Base-by-base conservation (phyloP, 2,113 vertebrate genomes). In the Jacana jacana region DNA sequence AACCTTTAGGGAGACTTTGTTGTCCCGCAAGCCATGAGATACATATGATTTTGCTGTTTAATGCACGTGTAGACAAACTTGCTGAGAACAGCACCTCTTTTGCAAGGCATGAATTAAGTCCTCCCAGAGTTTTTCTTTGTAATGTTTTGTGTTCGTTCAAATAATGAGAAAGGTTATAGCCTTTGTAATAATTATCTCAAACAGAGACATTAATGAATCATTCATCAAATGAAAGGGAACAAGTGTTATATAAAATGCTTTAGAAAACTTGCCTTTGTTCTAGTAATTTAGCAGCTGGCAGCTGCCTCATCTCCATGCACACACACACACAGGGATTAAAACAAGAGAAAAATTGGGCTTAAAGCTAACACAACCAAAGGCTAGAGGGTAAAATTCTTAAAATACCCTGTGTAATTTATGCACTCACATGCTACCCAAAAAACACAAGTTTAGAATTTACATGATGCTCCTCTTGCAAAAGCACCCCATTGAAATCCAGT, bases 271-370 rank as follows among this genome's bases (percentile, higher is more conserved):
- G 52, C 54, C 20, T 93, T 94, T 96, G 81, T 96, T 96, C 77
- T n/a, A 48, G 66, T 70, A 89, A 96, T 96, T 91, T 61, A 85
- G 77, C 92, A 94, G 91, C 96, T 96, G 88, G 88, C 88, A 97
- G 91, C 90, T 96, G 93, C 70, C 88, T 87, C 92, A 37, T 93
- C 88, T 89, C 92, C 61, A 81, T 13, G 14, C 25, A 35, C n/a
- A n/a, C 35, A 44, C 35, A 44, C 20, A 94, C 3, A 63, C 1
- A 2, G 61, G 37, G 23, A 95, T 52, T 86, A 78, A 89, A 94
- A 57, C 28, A 80, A 57, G 49, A 71, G 19, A 71, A 71, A 92
- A 94, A 75, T 4, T 22, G 9, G 13, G 13, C 13, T 96, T 64
- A 69, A 82, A 89, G 11, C 25, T 85, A 17, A 30, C 13, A 24